Base-by-base conservation (phyloP, 2,888 invertebrate genomes). In the Leucania comma region DNA sequence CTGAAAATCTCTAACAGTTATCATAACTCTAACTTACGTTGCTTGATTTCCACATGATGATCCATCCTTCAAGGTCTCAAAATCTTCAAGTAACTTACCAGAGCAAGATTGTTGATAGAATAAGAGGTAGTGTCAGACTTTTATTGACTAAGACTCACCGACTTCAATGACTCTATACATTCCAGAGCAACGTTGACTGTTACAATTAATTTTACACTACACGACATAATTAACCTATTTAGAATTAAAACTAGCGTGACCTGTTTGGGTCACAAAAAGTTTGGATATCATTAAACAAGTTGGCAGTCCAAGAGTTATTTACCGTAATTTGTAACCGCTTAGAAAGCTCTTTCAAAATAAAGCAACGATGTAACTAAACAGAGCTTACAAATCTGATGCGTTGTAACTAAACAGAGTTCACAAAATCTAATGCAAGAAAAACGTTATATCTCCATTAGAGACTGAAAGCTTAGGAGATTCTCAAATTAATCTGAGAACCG, bases 321-420 rank as follows among this genome's bases (percentile, higher is more conserved):
- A 79, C 35, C 32, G 62, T 66, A 74, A 75, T 63, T 80, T 63
- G 68, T 68, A 75, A 80, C 62, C 62, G 65, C 69, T 80, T 80
- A 60, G 50, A 26, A 57, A 78, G 75, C 59, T 63, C 68, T 75
- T 75, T 64, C 38, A 26, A 38, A 59, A 69, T 75, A 80, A 80
- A 80, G 48, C 63, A 53, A 59, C 75, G 59, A 66, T 29, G 46
- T n/a, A 10, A 46, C 53, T 35, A 42, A 61, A 68, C 65, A 46
- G 32, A 5, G 38, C 42, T 50, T 51, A 54, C 64, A 48, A 50
- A 26, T 56, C 54, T 57, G 51, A 72, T 51, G 50, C 17, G n/a
- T n/a, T n/a, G n/a, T 29, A 29, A 46, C 53, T 35, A 42, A 61
- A 68, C 65, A 46, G 32, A 5, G 38, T 32, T 50, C 51, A 54